These are phyloP conservation scores for Aplocera efformata DNA, from an alignment of 2,888 invertebrate genomes.

Conservation along the genomic window DNA sequence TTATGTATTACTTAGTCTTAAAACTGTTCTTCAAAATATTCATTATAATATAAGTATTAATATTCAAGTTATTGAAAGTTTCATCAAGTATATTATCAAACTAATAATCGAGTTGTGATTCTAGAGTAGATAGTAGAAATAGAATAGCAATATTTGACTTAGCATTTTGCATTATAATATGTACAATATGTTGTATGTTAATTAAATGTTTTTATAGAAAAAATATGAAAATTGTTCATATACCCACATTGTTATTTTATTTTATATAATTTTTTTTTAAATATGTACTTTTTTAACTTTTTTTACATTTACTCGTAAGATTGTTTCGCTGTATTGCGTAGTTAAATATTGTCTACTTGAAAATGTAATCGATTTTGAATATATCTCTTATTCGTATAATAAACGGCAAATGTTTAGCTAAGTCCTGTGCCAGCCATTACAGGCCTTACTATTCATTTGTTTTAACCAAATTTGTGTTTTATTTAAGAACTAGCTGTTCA, in stretches of 20 bases:
- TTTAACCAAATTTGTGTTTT: slow-evolving; percentile 39
- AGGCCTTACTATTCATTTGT: slow-evolving; percentile 63
- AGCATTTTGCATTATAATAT: slow-evolving; percentile 32
- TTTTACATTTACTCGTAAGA: slow-evolving; percentile 23
- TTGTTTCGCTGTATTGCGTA: slow-evolving; percentile 28
- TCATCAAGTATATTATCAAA: neutral
- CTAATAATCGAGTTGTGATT: slow-evolving; percentile 16
- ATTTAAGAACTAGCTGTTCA: too few relatives aligned
- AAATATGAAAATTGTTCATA: slow-evolving; percentile 63
- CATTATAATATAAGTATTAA: slow-evolving; percentile 9
- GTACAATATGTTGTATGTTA: slow-evolving; percentile 22
- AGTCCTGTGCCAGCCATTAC: slow-evolving; percentile 72
- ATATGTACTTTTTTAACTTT: slow-evolving; percentile 26
- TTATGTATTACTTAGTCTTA: too few relatives aligned
- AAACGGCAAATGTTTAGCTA: slow-evolving; percentile 57
- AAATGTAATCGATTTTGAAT: slow-evolving; percentile 33
- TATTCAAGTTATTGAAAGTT: neutral
- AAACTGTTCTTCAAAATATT: slow-evolving; percentile 6
- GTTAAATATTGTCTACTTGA: slow-evolving; percentile 33
- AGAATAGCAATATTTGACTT: slow-evolving; percentile 8
- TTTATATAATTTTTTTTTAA: slow-evolving; percentile 24
- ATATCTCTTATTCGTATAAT: slow-evolving; percentile 28
- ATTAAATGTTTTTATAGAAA: slow-evolving; percentile 71
- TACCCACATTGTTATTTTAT: slow-evolving; percentile 52
- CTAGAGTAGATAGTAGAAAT: slow-evolving; percentile 9